Conservation (phyloP, 2,113 vertebrate species). For the Nematolebias whitei region DNA sequence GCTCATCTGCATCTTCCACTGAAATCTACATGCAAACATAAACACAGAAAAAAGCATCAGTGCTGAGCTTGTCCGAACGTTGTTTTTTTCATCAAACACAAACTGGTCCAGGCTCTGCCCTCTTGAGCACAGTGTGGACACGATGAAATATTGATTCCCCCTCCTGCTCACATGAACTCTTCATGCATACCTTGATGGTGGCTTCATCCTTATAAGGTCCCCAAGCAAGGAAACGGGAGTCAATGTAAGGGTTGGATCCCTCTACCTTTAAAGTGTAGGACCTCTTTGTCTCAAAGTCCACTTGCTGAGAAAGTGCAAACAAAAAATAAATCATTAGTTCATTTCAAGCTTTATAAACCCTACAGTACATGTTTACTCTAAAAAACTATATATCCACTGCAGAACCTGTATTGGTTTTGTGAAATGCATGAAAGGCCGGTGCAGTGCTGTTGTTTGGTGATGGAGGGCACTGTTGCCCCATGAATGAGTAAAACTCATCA, state of each 20-base stretch:
- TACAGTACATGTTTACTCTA: not conserved
- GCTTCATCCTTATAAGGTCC: constrained; percentile 97
- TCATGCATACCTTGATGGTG: constrained; percentile 86
- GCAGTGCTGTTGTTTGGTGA: constrained; percentile 11
- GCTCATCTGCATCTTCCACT: constrained; percentile 95
- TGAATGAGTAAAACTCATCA: constrained; percentile 5
- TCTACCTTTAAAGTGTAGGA: constrained; percentile 93
- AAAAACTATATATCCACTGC: not conserved
- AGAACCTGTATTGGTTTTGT: not conserved
- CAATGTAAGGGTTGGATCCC: constrained; percentile 90
- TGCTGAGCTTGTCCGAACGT: too few species aligned
- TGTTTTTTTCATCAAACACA: not conserved
- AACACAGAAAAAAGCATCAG: not conserved
- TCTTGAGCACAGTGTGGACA: not conserved
- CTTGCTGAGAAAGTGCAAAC: constrained; percentile 71
- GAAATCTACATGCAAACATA: constrained; percentile 44
- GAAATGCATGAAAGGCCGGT: not conserved
- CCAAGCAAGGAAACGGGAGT: constrained; percentile 90
- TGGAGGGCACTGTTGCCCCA: constrained; percentile 79
- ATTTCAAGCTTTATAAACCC: not conserved
- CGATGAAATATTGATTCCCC: not conserved
- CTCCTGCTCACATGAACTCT: not conserved
- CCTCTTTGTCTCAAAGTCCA: constrained; percentile 95
- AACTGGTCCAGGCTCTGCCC: not conserved
- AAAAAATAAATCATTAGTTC: not conserved